A percentile compares a stretch with the other conserved stretches of the same genome.
phyloP scores from a whole-genome alignment of 2,797 vertebrate species.

The Hypotaenidia philippensis region DNA sequence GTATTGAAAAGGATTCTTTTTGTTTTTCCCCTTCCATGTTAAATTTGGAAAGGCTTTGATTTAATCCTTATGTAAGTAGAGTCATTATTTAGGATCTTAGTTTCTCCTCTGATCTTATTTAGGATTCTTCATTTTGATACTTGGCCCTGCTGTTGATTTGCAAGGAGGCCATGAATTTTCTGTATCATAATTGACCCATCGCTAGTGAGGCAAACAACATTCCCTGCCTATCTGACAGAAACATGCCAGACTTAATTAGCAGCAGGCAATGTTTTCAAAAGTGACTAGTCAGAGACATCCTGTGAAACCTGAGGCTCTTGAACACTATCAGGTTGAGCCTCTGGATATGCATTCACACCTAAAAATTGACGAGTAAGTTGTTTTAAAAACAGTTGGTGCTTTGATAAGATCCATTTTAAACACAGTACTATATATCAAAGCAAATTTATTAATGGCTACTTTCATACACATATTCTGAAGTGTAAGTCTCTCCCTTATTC shows the following conservation, averaged over 20 bases:
- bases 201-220: neutral
- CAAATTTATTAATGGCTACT: neutral
- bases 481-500: neutral
- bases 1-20: neutral
- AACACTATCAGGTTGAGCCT: slow-evolving; percentile 21
- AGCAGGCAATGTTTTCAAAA: slow-evolving; percentile 20
- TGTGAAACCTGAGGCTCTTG: slow-evolving; percentile 21
- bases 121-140: neutral
- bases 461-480: neutral
- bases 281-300: slow-evolving; percentile 12
- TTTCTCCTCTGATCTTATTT: neutral
- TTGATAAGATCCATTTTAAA: neutral
- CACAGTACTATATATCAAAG: neutral
- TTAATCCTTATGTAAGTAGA: neutral
- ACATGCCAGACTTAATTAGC: slow-evolving; percentile 46
- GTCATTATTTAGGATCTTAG: neutral
- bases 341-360: slow-evolving; percentile 19
- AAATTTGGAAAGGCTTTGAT: neutral
- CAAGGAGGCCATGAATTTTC: neutral
- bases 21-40: neutral
- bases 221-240: slow-evolving; percentile 35
- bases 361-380: slow-evolving; percentile 6
- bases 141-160: neutral
- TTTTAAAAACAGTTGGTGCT: slow-evolving; percentile 20
- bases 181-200: neutral